Evolutionary conservation across 2,888 invertebrate species (phyloP), one percentile per base, ranked within the genome.

Genomic region (Parnassius orleans): DNA sequence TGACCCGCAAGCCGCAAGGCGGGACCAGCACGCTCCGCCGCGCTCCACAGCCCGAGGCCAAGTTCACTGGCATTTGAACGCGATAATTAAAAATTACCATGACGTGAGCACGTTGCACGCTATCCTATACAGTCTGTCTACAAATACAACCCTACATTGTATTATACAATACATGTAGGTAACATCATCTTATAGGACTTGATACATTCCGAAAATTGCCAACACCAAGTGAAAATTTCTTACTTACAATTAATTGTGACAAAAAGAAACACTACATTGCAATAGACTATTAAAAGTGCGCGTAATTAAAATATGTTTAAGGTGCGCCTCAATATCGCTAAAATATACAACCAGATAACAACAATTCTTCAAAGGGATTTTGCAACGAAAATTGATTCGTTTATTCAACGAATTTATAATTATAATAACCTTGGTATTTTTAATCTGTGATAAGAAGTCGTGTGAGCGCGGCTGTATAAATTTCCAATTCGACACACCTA

Each of bases 21-120:
- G 80, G 81, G 80, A 80, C 81, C 80, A 77, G 70, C 73, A 75
- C 74, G 76, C 69, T 74, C 73, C 77, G 76, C 76, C 83, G 77
- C 79, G 83, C 74, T 74, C 76, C 79, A 81, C 79, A 78, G 84
- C 82, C 75, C 83, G 83, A 87, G 88, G 86, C 90, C 90, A 91
- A 90, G 90, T 90, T 91, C 90, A 91, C 87, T 90, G 90, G 90
- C 91, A 91, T 90, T 90, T 89, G 86, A 88, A 83, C 80, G 83
- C 87, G 87, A 88, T 90, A 90, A 91, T 90, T 90, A 90, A 91
- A 90, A 90, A 90, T 85, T 88, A 90, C 89, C 87, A 87, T 90
- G 90, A 88, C 90, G 89, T 76, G 84, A 81, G 76, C 80, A 72
- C 75, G 78, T 79, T 84, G 86, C 90, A 90, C 90, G 90, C 90